phyloP scores from a whole-genome alignment of 2,113 vertebrate species.

The Coreoperca whiteheadi region DNA sequence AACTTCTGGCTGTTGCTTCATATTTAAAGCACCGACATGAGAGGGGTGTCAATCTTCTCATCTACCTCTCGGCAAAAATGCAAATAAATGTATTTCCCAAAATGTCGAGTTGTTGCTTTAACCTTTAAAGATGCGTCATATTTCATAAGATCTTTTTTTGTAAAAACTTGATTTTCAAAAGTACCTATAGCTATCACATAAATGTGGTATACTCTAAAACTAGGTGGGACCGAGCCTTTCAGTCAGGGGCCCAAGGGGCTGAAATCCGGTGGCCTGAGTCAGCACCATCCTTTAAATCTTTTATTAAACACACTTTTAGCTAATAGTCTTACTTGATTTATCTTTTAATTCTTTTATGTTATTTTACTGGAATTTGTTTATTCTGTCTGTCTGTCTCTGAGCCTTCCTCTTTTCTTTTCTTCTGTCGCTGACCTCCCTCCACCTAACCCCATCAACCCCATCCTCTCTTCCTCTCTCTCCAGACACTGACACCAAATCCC shows the following conservation, averaged over 20 bases:
- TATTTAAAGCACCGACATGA: no score
- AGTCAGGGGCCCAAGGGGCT: not conserved
- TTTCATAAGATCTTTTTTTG: no score
- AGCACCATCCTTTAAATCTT: not conserved
- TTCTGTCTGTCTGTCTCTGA: slow-evolving; percentile 21
- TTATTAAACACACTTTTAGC: not conserved
- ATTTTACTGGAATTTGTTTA: no score
- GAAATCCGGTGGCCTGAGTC: not conserved
- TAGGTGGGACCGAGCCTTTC: not conserved
- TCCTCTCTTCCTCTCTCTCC: slow-evolving; percentile 47
- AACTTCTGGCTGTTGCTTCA: no score
- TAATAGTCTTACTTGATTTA: no score
- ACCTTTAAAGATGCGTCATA: not conserved
- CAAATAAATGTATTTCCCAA: not conserved
- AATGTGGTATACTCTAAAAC: not conserved
- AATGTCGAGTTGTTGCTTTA: not conserved
- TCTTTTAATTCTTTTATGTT: no score
- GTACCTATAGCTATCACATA: no score
- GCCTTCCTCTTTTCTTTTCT: not conserved
- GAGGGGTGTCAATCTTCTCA: no score
- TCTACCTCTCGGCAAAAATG: not conserved
- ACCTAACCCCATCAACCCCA: slow-evolving; percentile 11
- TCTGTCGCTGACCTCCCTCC: slow-evolving; percentile 11
- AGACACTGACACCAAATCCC: slow-evolving; percentile 78
- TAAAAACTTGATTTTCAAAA: not conserved